Percentiles rank a stretch among this genome's conserved stretches.
Evolutionary conservation across 2,888 invertebrate species (phyloP).

Genomic region (Eupithecia subumbrata): DNA sequence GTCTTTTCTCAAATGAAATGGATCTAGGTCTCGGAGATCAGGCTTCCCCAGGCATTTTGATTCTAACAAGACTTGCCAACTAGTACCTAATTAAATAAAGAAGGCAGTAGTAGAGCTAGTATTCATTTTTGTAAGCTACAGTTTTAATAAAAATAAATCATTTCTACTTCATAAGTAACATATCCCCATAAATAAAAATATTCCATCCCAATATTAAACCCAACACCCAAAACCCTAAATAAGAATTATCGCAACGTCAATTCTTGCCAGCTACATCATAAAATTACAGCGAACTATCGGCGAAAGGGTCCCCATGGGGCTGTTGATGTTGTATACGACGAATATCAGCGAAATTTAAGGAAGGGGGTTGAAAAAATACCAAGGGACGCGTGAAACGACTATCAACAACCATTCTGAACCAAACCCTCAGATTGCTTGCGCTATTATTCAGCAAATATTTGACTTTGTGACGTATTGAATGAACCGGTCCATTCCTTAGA

Average conservation of each 20-base stretch:
- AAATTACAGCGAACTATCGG: conserved; percentile 62
- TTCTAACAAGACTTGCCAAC: background rate
- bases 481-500: background rate
- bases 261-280: conserved; percentile 49
- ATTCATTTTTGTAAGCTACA: background rate
- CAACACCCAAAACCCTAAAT: conserved; percentile 13
- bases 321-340: conserved; percentile 67
- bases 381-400: conserved; percentile 53
- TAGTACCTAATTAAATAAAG: background rate
- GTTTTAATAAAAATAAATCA: background rate
- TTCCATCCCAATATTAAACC: conserved; percentile 7
- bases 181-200: conserved; percentile 4
- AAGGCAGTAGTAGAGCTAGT: background rate
- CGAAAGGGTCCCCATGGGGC: conserved; percentile 56
- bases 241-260: conserved; percentile 19
- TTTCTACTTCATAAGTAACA: background rate
- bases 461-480: conserved; percentile 32
- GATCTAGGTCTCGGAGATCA: background rate
- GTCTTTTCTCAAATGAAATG: background rate
- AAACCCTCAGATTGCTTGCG: conserved; percentile 48
- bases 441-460: conserved; percentile 47
- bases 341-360: conserved; percentile 60
- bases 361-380: conserved; percentile 57
- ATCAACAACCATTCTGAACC: conserved; percentile 54
- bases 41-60: background rate